Evolutionary conservation across 2,113 vertebrate genomes (phyloP).

Genomic region (Vombatus ursinus): DNA sequence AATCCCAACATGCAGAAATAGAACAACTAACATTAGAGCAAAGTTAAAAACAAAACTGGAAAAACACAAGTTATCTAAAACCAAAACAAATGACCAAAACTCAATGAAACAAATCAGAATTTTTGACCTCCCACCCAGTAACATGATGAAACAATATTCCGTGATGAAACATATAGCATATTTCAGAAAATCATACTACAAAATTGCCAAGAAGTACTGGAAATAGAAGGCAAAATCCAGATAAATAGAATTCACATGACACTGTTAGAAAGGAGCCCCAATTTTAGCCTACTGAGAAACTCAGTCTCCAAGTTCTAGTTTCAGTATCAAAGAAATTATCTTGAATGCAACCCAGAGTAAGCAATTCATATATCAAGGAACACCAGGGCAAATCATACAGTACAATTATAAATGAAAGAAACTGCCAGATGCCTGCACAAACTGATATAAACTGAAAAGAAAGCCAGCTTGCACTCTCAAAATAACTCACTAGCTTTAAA

Average conservation of each 20-base stretch:
- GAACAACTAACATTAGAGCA: neutral
- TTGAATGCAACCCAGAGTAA: neutral
- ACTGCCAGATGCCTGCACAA: neutral
- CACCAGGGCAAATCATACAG: neutral
- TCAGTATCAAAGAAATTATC: neutral
- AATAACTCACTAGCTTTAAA: neutral
- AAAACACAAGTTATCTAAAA: neutral
- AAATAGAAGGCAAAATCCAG: neutral
- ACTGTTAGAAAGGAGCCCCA: neutral
- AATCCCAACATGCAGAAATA: neutral
- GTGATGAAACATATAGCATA: neutral
- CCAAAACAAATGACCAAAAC: neutral
- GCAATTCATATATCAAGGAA: neutral
- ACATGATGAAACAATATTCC: neutral
- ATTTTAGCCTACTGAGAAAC: neutral
- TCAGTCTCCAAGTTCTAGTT: neutral
- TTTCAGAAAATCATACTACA: neutral
- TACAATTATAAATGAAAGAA: neutral
- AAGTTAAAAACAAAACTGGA: neutral
- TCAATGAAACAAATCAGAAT: neutral
- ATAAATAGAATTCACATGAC: neutral
- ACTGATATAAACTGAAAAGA: neutral
- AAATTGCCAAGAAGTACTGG: neutral
- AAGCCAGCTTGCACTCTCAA: neutral
- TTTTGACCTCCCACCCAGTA: neutral